A percentile compares a stretch with the other conserved stretches of the same genome.
Evolutionary conservation across 2,797 vertebrate genomes (phyloP).

Genomic region (Siniperca scherzeri): DNA sequence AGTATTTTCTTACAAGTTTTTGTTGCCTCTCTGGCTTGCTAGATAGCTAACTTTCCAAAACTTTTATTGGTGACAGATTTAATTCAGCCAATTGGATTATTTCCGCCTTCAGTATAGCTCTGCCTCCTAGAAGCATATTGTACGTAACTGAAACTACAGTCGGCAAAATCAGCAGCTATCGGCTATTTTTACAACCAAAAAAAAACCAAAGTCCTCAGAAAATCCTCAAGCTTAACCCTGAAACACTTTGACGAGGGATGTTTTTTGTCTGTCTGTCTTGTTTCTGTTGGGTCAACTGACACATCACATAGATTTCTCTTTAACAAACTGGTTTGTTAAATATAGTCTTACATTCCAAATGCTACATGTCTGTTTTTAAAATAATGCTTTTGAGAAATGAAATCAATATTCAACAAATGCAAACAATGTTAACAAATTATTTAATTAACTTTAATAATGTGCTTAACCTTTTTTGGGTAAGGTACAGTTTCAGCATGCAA

Average conservation of each 20-base stretch:
- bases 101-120: background rate
- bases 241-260: background rate
- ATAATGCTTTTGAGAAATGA: constrained; percentile 1
- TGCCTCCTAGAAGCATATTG: background rate
- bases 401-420: constrained; percentile 21
- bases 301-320: background rate
- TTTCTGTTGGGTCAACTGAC: constrained; percentile 3
- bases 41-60: background rate
- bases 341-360: background rate
- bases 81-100: background rate
- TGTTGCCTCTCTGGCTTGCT: too few species aligned
- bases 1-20: background rate
- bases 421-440: constrained; percentile 7
- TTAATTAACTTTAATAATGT: constrained; percentile 4
- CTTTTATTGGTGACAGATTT: background rate
- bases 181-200: background rate
- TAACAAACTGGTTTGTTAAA: background rate
- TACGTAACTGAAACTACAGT: background rate
- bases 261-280: background rate
- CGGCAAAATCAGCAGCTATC: background rate
- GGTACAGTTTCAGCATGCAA: background rate
- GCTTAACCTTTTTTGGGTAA: background rate
- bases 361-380: background rate
- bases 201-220: background rate
- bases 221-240: background rate